Evolutionary conservation across 2,113 vertebrate genomes (phyloP), one percentile per base, ranked within the genome.

Genomic region (Chaenogobius annularis): DNA sequence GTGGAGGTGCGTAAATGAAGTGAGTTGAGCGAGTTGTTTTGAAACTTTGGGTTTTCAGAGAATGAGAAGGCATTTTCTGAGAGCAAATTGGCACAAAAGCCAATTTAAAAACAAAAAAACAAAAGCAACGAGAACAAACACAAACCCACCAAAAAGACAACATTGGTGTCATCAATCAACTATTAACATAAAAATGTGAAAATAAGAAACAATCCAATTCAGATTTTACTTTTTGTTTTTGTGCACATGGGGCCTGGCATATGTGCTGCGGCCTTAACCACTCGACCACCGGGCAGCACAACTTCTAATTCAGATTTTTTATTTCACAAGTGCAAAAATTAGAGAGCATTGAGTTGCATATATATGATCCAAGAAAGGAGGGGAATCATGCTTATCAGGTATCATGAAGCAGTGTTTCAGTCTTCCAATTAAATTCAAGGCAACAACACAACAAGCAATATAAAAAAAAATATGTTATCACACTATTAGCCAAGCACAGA

Each of bases 21-120:
- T 62, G 35, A 40, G 31, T 31, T 58, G 55, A 61, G 58, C 17
- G 56, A 31, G 56, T 37, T 61, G 58, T 61, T 61, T 35, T 61
- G 23, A 61, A 61, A 35, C 26, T 37, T 61, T 61, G 23, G 23
- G 31, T 61, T 61, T 61, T 17, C 26, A 15, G 23, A 14, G 58
- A 61, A 61, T 61, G 26, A 61, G 31, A 37, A 61, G 11, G 23
- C 58, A 26, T 14, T 61, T 35, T 61, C 6, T 1, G 58, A 37
- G 59, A 59, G 31, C 23, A 15, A n/a, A 59, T 26, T 59, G 56
- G 13, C 13, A 31, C 40, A 47, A 22, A 64, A 31, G 58, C 13
- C 58, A 31, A 7, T 46, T 52, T 68, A 46, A 19, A 56, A 23
- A 56, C 65, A 46, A 19, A 56, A 23, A 56, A 55, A 1, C 50